Evolutionary conservation across 2,888 invertebrate species (phyloP).

Genomic region (Balanococcus diminutus): DNA sequence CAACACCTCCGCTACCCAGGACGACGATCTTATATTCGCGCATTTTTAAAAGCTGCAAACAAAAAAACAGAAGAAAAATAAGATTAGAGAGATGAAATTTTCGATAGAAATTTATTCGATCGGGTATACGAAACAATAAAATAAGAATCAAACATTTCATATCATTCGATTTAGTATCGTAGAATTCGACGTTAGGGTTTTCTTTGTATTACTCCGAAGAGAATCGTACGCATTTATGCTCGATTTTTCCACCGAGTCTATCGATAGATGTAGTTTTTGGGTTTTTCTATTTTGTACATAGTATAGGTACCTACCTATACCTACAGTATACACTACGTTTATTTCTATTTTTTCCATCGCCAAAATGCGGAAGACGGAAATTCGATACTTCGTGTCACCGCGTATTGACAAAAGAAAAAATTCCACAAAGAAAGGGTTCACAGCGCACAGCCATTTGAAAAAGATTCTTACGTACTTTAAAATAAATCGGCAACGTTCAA

Average conservation of each 20-base stretch:
- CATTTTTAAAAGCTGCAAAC: slow-evolving; percentile 68
- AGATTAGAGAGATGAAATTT: background rate
- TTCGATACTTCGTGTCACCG: background rate
- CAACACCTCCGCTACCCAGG: slow-evolving; percentile 98
- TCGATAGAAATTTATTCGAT: background rate
- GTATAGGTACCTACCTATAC: background rate
- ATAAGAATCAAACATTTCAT: background rate
- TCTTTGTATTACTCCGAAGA: background rate
- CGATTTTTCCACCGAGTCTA: background rate
- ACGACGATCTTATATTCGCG: slow-evolving; percentile 99
- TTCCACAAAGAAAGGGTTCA: background rate
- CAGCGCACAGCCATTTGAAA: background rate
- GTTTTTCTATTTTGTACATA: background rate
- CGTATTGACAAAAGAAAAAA: background rate
- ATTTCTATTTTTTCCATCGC: background rate
- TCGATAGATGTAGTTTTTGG: background rate
- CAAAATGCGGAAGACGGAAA: background rate
- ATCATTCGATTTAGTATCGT: background rate
- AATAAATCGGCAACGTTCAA: background rate
- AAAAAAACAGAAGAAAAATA: background rate
- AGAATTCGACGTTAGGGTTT: background rate
- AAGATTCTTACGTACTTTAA: background rate
- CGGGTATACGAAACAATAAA: background rate
- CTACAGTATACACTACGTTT: background rate
- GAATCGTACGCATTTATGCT: background rate